A percentile compares a stretch with the other conserved stretches of the same genome.
These are phyloP conservation scores for Aromia moschata DNA, from an alignment of 2,888 invertebrate species.

Conservation along the genomic window DNA sequence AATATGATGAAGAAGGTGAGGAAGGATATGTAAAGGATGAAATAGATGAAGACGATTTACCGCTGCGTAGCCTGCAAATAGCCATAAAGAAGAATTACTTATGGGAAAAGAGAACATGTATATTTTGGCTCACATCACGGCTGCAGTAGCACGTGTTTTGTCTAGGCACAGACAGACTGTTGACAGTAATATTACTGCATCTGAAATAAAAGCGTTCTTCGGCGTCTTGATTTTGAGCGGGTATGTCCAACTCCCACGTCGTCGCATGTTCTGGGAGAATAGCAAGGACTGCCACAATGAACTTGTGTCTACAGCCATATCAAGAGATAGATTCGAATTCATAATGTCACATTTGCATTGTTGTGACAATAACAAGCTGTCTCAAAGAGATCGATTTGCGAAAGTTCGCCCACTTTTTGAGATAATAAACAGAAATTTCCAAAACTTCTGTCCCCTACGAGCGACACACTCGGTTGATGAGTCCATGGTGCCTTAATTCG, in stretches of 20 bases:
- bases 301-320: constrained; percentile 45
- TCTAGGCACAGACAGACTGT: no score
- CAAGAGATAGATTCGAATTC: constrained; percentile 49
- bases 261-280: constrained; percentile 44
- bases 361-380: constrained; percentile 45
- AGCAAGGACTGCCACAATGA: constrained; percentile 44
- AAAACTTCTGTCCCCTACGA: no score
- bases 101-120: no score
- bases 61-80: background rate
- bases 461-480: background rate
- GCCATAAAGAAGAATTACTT: constrained; percentile 1
- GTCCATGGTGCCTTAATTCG: constrained; percentile 3
- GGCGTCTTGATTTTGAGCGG: constrained; percentile 31
- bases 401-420: constrained; percentile 45
- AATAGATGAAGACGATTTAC: constrained; percentile 1
- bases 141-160: no score
- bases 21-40: constrained; percentile 7
- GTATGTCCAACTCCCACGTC: constrained; percentile 28
- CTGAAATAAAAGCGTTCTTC: constrained; percentile 28
- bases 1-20: constrained; percentile 27
- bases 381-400: constrained; percentile 48
- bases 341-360: constrained; percentile 49
- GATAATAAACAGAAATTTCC: constrained; percentile 41
- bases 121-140: no score
- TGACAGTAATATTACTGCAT: constrained; percentile 14